A percentile compares a stretch with the other conserved stretches of the same genome.
phyloP scores from a whole-genome alignment of 1,140 invertebrate genomes.

The Ephestia elutella region DNA sequence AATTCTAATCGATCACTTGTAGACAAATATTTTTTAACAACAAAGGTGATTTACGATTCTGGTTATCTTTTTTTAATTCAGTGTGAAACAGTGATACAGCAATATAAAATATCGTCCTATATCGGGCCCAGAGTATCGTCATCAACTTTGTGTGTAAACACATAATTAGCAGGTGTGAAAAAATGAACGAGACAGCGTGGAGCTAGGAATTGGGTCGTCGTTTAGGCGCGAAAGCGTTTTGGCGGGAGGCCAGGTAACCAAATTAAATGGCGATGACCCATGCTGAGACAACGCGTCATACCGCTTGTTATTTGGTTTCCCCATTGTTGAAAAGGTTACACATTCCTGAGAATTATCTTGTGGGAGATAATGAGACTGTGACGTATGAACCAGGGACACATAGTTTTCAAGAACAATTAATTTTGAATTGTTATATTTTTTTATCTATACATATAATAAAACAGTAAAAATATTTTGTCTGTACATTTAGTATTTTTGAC shows the following conservation, averaged over 20 bases:
- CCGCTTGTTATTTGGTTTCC: too few relatives aligned
- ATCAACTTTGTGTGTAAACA: not conserved
- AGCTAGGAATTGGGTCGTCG: constrained; percentile 33
- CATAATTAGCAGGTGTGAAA: constrained; percentile 14
- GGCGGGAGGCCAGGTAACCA: constrained; percentile 27
- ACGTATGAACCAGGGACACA: not conserved
- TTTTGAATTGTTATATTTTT: too few relatives aligned
- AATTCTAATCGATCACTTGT: too few relatives aligned
- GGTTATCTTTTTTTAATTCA: too few relatives aligned
- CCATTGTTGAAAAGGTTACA: not conserved
- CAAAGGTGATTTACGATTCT: too few relatives aligned
- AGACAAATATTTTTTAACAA: too few relatives aligned
- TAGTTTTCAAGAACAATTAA: too few relatives aligned
- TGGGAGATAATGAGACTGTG: not conserved
- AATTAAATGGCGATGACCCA: constrained; percentile 31
- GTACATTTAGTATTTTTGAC: too few relatives aligned
- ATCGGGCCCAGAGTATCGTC: not conserved
- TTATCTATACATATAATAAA: too few relatives aligned
- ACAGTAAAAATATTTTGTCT: too few relatives aligned
- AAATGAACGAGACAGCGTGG: constrained; percentile 28
- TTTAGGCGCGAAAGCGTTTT: constrained; percentile 30
- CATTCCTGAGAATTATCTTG: not conserved
- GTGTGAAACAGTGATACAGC: too few relatives aligned
- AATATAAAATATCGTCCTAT: too few relatives aligned
- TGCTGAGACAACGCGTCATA: not conserved